phyloP scores from a whole-genome alignment of 1,140 invertebrate genomes.

The Ooceraea biroi region DNA sequence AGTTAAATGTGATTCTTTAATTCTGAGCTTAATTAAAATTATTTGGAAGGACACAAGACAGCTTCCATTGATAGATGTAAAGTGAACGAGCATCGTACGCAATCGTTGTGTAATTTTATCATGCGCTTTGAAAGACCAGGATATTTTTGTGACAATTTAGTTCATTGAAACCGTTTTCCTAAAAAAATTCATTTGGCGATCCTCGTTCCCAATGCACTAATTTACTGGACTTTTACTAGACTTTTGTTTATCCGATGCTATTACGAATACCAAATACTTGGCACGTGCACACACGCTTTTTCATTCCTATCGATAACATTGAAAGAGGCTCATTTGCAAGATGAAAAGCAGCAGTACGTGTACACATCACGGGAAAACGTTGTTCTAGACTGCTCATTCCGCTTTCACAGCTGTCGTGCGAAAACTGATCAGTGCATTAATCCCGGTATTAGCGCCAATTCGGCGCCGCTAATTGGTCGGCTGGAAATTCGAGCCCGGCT shows the following conservation, averaged over 20 bases:
- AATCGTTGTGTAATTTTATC: background rate
- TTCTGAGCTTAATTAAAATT: background rate
- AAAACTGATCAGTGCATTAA: constrained; percentile 73
- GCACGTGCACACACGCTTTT: background rate
- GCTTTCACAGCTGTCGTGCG: constrained; percentile 52
- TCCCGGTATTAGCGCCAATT: constrained; percentile 66
- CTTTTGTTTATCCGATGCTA: constrained; percentile 32
- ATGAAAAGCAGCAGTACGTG: constrained; percentile 61
- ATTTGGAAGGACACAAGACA: background rate
- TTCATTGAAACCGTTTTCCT: constrained; percentile 27
- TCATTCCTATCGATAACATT: constrained; percentile 45
- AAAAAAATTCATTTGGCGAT: constrained; percentile 27
- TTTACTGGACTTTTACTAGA: too few relatives aligned
- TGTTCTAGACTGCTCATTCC: constrained; percentile 54
- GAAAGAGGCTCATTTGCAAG: constrained; percentile 65
- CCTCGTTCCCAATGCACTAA: constrained; percentile 7
- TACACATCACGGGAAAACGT: constrained; percentile 38
- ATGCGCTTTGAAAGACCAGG: background rate
- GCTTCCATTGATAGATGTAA: background rate
- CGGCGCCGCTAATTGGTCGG: constrained; percentile 66
- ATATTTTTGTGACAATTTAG: constrained; percentile 13
- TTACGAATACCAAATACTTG: constrained; percentile 28
- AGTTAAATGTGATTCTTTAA: background rate
- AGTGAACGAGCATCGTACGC: background rate
- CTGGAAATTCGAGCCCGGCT: constrained; percentile 58